Percentiles rank a stretch among this genome's conserved stretches.
These are phyloP conservation scores for Heterodera carotae DNA, from an alignment of 1,140 invertebrate species.

Conservation along the genomic window DNA sequence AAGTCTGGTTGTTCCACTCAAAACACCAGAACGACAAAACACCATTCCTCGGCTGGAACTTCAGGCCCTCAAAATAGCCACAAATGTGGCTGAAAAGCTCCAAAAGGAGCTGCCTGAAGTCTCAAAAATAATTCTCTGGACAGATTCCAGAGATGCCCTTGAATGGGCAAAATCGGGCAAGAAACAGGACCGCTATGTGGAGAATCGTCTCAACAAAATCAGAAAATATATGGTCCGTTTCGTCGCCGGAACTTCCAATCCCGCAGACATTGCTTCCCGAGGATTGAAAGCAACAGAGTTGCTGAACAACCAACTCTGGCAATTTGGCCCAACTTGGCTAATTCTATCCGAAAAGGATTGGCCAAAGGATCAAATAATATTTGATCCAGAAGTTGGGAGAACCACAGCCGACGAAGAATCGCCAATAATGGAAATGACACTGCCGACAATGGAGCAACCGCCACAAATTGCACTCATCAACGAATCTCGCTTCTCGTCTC, in stretches of 20 bases:
- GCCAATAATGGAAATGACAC: neutral
- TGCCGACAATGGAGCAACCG: neutral
- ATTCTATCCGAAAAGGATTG: neutral
- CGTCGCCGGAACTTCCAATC: neutral
- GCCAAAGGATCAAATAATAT: neutral
- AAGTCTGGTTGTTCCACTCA: constrained; percentile 2
- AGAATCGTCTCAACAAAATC: neutral
- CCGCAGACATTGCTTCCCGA: constrained; percentile 7
- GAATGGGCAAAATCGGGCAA: constrained; percentile 9
- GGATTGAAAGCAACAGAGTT: neutral
- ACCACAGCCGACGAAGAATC: neutral
- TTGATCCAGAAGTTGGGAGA: neutral
- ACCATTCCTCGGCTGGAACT: constrained; percentile 8
- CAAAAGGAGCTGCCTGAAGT: constrained; percentile 2
- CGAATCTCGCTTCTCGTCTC: neutral
- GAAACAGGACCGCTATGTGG: neutral
- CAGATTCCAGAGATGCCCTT: neutral
- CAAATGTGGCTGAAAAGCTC: constrained; percentile 3
- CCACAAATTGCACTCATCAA: neutral
- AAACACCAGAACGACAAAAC: neutral
- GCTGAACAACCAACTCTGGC: neutral
- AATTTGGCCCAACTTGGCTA: neutral
- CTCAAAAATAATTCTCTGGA: constrained; percentile 3
- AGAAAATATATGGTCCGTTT: neutral
- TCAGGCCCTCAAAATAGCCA: constrained; percentile 5